Percentiles rank a stretch among this genome's conserved stretches.
phyloP scores from a whole-genome alignment of 2,797 vertebrate genomes.

The Xyrichtys novacula region DNA sequence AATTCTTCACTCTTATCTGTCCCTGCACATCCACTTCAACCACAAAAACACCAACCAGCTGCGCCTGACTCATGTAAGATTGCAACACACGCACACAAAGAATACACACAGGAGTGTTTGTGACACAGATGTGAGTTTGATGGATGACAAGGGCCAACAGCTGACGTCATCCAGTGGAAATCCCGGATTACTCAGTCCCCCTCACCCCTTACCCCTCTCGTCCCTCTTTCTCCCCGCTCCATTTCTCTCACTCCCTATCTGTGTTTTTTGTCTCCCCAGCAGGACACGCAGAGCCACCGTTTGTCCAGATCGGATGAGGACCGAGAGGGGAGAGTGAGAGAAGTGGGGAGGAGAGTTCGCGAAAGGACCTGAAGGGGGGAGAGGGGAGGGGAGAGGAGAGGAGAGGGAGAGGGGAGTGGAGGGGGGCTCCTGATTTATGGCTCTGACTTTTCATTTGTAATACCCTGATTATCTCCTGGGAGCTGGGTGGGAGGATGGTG shows the following conservation, averaged over 20 bases:
- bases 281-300: slow-evolving; percentile 17
- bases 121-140: slow-evolving; percentile 78
- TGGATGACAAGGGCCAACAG: slow-evolving; percentile 78
- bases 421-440: slow-evolving; percentile 73
- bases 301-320: slow-evolving; percentile 46
- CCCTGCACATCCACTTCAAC: slow-evolving; percentile 39
- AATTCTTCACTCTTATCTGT: slow-evolving; percentile 19
- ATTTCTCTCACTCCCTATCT: not conserved
- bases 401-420: slow-evolving; percentile 13
- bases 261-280: slow-evolving; percentile 16
- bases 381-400: slow-evolving; percentile 21
- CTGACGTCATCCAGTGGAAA: slow-evolving; percentile 86
- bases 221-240: slow-evolving; percentile 19
- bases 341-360: slow-evolving; percentile 17
- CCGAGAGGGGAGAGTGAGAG: slow-evolving; percentile 1
- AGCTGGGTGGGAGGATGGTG: slow-evolving; percentile 58
- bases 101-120: slow-evolving; percentile 45
- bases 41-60: slow-evolving; percentile 66
- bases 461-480: slow-evolving; percentile 78
- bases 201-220: slow-evolving; percentile 4
- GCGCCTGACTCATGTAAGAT: slow-evolving; percentile 74
- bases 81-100: slow-evolving; percentile 41
- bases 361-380: slow-evolving; percentile 41
- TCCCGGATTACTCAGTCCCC: slow-evolving; percentile 83
- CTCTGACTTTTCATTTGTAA: slow-evolving; percentile 82